These are phyloP conservation scores for Laspeyria flexula DNA, from an alignment of 2,888 invertebrate species.

Conservation along the genomic window DNA sequence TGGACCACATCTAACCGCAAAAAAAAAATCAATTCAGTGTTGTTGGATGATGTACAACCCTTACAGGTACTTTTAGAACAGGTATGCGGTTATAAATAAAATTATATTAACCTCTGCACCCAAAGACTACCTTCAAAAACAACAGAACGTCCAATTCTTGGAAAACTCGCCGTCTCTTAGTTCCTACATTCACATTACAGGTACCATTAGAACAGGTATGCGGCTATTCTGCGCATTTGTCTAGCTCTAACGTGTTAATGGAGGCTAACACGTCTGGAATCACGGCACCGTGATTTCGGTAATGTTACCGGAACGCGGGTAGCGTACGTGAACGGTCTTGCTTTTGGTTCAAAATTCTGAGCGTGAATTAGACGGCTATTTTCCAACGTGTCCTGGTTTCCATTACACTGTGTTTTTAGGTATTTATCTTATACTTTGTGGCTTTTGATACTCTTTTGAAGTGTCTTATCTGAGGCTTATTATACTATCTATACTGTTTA, in stretches of 20 bases:
- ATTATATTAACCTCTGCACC: too few species aligned
- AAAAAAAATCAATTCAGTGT: too few species aligned
- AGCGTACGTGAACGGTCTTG: constrained; percentile 8
- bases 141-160: background rate
- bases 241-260: constrained; percentile 12
- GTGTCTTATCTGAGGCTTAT: too few species aligned
- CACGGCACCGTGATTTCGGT: constrained; percentile 4
- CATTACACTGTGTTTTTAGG: background rate
- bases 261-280: constrained; percentile 16
- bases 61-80: too few species aligned
- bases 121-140: too few species aligned
- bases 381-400: constrained; percentile 7
- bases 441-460: too few species aligned
- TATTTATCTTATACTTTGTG: background rate
- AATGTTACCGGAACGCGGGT: constrained; percentile 9
- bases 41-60: too few species aligned
- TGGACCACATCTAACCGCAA: too few species aligned
- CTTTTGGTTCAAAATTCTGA: constrained; percentile 6
- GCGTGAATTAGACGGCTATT: constrained; percentile 5
- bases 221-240: constrained; percentile 5
- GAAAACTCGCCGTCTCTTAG: background rate
- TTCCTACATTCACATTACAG: background rate
- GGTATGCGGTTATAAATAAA: too few species aligned
- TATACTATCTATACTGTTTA: too few species aligned
- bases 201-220: background rate